These are phyloP conservation scores for Carlito syrichta DNA, from an alignment of 2,113 vertebrate species.

Conservation along the genomic window DNA sequence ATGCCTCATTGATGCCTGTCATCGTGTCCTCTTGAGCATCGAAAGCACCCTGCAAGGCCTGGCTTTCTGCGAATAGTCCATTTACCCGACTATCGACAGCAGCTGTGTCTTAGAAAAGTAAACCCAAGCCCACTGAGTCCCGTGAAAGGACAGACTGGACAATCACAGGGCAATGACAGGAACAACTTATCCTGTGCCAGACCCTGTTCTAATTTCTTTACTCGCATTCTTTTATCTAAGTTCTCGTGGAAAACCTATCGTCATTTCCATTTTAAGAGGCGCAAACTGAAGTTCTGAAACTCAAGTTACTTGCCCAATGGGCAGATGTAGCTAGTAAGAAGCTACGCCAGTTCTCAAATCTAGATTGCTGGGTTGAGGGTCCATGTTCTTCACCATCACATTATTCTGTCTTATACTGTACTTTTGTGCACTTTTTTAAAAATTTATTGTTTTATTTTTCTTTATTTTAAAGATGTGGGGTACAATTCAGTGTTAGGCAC, in stretches of 20 bases:
- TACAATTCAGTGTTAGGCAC: too few species aligned
- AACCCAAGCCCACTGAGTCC: not conserved
- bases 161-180: not conserved
- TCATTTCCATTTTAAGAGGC: not conserved
- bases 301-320: not conserved
- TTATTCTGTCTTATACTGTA: not conserved
- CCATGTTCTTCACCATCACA: not conserved
- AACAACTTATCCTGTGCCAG: not conserved
- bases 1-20: constrained; percentile 25
- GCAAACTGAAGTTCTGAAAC: not conserved
- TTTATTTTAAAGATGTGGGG: too few species aligned
- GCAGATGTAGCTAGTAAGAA: not conserved
- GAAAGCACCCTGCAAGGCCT: constrained; percentile 56
- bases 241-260: not conserved
- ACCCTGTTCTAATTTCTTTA: not conserved
- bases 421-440: not conserved
- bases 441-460: too few species aligned
- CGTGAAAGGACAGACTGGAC: not conserved
- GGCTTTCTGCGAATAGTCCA: not conserved
- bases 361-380: not conserved
- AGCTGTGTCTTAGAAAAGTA: not conserved
- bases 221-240: not conserved
- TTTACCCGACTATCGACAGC: not conserved
- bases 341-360: not conserved
- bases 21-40: constrained; percentile 38